Evolutionary conservation across 2,113 vertebrate genomes (phyloP).

Genomic region (Rhegmatorhina hoffmannsi): DNA sequence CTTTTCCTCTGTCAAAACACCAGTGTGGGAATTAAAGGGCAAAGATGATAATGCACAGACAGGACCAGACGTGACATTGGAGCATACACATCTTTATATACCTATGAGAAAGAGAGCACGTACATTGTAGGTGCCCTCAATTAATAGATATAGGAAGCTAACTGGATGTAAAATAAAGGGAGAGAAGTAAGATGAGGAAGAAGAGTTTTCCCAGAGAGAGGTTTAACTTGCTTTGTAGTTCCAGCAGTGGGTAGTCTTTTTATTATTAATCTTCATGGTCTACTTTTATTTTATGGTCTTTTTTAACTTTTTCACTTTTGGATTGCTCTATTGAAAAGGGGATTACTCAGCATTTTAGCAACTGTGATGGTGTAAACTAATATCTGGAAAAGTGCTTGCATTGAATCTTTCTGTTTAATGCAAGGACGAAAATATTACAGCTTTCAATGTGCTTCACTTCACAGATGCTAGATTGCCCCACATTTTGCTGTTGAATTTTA

Average conservation of each 20-base stretch:
- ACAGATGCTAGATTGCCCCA: background rate
- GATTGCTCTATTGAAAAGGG: background rate
- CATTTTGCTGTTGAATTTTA: background rate
- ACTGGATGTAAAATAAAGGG: background rate
- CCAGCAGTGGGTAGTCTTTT: background rate
- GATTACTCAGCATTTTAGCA: background rate
- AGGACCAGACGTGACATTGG: fast-evolving
- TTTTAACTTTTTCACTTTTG: background rate
- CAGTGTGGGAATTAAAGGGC: background rate
- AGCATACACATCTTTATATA: background rate
- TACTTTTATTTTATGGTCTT: background rate
- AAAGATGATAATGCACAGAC: background rate
- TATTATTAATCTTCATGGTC: background rate
- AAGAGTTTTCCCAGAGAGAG: background rate
- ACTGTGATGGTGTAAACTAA: background rate
- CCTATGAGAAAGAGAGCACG: background rate
- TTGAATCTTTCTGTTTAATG: background rate
- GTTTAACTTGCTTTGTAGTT: background rate
- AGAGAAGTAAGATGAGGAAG: background rate
- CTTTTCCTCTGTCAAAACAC: background rate
- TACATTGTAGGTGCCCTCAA: background rate
- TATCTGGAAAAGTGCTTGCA: background rate
- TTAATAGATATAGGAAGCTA: background rate
- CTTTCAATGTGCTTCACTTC: background rate
- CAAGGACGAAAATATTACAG: background rate